phyloP scores from a whole-genome alignment of 2,113 vertebrate species.

The Sinocyclocheilus anshuiensis region DNA sequence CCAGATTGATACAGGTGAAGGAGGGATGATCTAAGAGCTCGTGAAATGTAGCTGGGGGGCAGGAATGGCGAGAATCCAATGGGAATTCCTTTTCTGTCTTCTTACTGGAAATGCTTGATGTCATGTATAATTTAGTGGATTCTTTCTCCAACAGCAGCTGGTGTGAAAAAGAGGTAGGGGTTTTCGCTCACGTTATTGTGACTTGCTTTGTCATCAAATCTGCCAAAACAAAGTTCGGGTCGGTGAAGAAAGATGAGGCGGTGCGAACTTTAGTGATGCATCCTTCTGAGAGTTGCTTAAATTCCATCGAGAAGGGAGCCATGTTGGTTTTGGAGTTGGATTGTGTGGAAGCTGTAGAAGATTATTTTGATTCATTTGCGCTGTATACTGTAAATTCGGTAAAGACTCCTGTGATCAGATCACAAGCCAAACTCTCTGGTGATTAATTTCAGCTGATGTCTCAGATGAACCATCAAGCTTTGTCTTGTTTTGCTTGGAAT shows the following conservation, averaged over 20 bases:
- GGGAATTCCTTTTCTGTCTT: constrained; percentile 43
- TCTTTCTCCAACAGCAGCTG: constrained; percentile 42
- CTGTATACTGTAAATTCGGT: constrained; percentile 12
- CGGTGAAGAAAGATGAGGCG: not conserved
- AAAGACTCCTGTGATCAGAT: not conserved
- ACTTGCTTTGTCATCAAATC: constrained; percentile 31
- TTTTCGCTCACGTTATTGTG: constrained; percentile 22
- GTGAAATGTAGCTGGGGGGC: constrained; percentile 44
- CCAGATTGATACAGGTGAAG: constrained; percentile 36
- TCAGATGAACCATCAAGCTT: not conserved
- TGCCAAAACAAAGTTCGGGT: constrained; percentile 5
- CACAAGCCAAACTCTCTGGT: not conserved
- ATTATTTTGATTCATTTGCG: not conserved
- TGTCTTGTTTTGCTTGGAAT: not conserved
- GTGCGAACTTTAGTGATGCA: not conserved
- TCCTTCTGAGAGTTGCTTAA: not conserved
- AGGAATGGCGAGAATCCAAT: constrained; percentile 25
- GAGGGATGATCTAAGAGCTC: constrained; percentile 52
- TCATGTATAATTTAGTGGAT: constrained; percentile 41
- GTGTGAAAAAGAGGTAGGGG: constrained; percentile 21
- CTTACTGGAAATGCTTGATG: constrained; percentile 41
- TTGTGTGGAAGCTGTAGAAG: not conserved
- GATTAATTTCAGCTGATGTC: not conserved
- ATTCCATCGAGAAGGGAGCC: not conserved
- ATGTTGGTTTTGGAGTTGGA: constrained; percentile 10